phyloP scores from a whole-genome alignment of 2,888 invertebrate species.

The Drosophila rellima region DNA sequence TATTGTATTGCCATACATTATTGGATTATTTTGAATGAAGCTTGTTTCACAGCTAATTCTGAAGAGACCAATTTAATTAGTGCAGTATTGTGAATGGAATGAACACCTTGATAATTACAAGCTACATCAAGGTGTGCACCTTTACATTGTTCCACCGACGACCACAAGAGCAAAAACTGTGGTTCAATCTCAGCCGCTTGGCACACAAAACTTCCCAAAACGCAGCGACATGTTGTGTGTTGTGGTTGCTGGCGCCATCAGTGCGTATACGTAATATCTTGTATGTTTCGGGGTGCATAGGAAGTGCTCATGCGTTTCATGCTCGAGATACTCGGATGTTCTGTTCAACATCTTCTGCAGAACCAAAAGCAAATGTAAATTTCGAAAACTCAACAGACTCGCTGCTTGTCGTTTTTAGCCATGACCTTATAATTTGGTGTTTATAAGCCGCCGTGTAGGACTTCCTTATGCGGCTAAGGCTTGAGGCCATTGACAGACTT shows the following conservation, averaged over 20 bases:
- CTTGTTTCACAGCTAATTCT: background rate
- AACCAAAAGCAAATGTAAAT: background rate
- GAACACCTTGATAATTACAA: background rate
- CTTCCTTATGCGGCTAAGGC: background rate
- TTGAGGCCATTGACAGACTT: background rate
- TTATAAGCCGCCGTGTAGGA: conserved; percentile 9
- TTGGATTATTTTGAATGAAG: background rate
- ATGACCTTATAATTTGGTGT: background rate
- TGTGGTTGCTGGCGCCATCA: conserved; percentile 40
- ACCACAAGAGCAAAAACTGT: conserved; percentile 21
- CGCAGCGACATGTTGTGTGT: conserved; percentile 48
- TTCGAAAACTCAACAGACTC: background rate
- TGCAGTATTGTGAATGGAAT: background rate
- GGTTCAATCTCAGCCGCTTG: background rate
- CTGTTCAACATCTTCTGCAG: conserved; percentile 24
- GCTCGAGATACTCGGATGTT: conserved; percentile 10
- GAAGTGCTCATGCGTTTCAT: conserved; percentile 1
- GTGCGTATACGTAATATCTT: conserved; percentile 68
- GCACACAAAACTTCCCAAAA: conserved; percentile 20
- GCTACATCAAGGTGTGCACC: background rate
- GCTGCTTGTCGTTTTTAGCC: background rate
- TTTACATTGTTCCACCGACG: background rate
- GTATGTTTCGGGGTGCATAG: conserved; percentile 14
- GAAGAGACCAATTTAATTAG: conserved; percentile 5
- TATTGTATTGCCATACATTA: conserved; percentile 1